phyloP scores from a whole-genome alignment of 2,113 vertebrate species.

The Fulmarus glacialis region DNA sequence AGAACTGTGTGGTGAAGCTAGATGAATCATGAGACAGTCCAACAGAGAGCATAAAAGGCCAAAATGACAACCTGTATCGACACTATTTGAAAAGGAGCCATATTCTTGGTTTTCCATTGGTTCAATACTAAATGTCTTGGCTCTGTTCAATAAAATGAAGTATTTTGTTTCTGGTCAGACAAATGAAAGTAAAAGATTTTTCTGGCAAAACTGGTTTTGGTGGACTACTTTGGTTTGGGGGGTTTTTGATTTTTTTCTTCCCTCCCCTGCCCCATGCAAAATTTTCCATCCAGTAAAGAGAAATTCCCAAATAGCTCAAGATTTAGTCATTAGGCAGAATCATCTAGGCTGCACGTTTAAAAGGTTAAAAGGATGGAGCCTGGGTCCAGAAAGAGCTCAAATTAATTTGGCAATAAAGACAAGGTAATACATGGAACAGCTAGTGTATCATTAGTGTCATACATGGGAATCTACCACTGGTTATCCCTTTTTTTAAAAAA shows the following conservation, averaged over 20 bases:
- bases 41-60: not conserved
- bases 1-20: not conserved
- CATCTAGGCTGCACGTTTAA: not conserved
- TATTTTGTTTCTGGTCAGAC: not conserved
- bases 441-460: not conserved
- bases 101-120: not conserved
- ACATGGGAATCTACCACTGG: not conserved
- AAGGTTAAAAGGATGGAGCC: not conserved
- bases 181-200: not conserved
- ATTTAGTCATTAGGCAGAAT: not conserved
- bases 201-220: not conserved
- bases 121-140: not conserved
- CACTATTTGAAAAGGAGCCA: not conserved
- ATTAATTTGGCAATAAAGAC: not conserved
- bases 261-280: not conserved
- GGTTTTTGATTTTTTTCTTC: rapidly evolving
- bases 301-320: not conserved
- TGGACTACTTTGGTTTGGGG: not conserved
- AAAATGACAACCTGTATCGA: not conserved
- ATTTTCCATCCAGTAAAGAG: not conserved
- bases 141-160: not conserved
- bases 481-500: not conserved
- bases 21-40: not conserved
- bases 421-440: not conserved
- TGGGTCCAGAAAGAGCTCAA: not conserved